A percentile compares a stretch with the other conserved stretches of the same genome.
phyloP scores from a whole-genome alignment of 1,140 invertebrate species.

The Eulimnadia texana region DNA sequence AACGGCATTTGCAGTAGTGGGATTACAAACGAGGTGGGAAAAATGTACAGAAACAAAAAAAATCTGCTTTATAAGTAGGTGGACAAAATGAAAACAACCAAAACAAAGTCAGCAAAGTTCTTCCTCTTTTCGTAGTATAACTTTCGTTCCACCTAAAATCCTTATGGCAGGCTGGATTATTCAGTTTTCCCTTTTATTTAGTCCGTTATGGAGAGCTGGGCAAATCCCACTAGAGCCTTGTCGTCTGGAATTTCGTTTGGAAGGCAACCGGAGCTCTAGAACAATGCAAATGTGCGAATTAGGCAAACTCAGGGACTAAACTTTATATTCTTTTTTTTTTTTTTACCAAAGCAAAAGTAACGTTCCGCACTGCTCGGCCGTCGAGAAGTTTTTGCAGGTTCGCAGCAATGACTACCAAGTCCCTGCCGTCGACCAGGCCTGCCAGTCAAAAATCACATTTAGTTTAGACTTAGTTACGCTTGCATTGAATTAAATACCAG shows the following conservation, averaged over 20 bases:
- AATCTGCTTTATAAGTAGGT: too few species aligned
- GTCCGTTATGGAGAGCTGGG: conserved; percentile 84
- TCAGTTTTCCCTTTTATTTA: too few species aligned
- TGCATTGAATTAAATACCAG: conserved; percentile 51
- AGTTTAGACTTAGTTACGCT: too few species aligned
- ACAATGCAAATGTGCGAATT: conserved; percentile 24
- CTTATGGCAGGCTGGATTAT: too few species aligned
- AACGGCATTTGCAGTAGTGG: too few species aligned
- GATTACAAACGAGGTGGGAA: too few species aligned
- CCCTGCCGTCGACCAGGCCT: conserved; percentile 68
- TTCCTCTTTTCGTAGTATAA: too few species aligned
- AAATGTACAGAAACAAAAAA: too few species aligned
- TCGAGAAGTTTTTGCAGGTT: conserved; percentile 82
- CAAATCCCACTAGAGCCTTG: conserved; percentile 86
- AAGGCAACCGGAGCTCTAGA: conserved; percentile 64
- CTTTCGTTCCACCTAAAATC: too few species aligned
- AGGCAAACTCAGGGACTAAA: conserved; percentile 3
- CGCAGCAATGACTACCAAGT: conserved; percentile 75
- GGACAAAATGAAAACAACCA: too few species aligned
- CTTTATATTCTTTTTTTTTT: background rate
- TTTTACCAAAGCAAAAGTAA: conserved; percentile 84
- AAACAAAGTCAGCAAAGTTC: too few species aligned
- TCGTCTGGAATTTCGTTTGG: conserved; percentile 79
- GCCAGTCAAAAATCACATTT: background rate
- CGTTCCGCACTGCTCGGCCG: conserved; percentile 33